These are phyloP conservation scores for Leptoteleia sp. DNA, from an alignment of 1,140 invertebrate species.

Conservation along the genomic window DNA sequence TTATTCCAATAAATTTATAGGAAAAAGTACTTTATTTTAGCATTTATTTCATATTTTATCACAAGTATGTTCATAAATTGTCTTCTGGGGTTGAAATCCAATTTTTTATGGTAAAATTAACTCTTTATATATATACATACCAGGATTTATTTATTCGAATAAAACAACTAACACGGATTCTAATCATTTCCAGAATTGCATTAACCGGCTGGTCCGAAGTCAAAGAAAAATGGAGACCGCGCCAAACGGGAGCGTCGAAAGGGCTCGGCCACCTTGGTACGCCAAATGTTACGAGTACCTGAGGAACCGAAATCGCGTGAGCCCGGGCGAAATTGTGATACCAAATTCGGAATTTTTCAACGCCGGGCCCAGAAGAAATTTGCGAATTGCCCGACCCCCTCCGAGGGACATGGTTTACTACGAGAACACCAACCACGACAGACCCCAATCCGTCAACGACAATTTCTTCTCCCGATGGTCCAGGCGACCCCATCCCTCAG, in stretches of 20 bases:
- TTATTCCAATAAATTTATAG: too few species aligned
- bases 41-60: too few species aligned
- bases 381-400: conserved; percentile 72
- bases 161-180: too few species aligned
- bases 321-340: conserved; percentile 73
- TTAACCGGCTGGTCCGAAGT: background rate
- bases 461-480: conserved; percentile 78
- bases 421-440: conserved; percentile 68
- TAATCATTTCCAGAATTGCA: too few species aligned
- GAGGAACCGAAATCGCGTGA: conserved; percentile 73
- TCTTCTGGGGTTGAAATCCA: too few species aligned
- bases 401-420: conserved; percentile 70
- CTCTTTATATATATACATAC: too few species aligned
- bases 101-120: too few species aligned
- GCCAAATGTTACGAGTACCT: conserved; percentile 71
- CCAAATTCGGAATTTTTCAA: conserved; percentile 77
- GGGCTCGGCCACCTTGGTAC: conserved; percentile 67
- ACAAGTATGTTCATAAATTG: too few species aligned
- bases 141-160: too few species aligned
- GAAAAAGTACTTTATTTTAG: too few species aligned
- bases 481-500: conserved; percentile 74
- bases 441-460: conserved; percentile 76
- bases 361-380: conserved; percentile 72
- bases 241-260: conserved; percentile 6
- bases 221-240: conserved; percentile 18